Evolutionary conservation across 2,113 vertebrate genomes (phyloP).

Genomic region (Oncorhynchus tshawytscha): DNA sequence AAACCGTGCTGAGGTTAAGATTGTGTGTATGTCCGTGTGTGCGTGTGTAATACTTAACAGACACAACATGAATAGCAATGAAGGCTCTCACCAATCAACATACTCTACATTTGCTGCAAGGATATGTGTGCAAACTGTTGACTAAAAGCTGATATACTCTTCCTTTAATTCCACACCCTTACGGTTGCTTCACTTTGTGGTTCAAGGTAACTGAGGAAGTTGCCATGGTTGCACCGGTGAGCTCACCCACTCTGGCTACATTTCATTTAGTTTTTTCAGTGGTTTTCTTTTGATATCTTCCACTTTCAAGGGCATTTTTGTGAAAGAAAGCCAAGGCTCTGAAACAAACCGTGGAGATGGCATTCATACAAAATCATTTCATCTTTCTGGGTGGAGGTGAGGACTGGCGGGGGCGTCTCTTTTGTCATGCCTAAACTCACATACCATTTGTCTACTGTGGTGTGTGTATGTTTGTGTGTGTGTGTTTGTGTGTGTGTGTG

Average conservation of each 20-base stretch:
- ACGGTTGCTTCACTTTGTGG: slow-evolving; percentile 16
- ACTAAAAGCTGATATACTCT: slow-evolving; percentile 23
- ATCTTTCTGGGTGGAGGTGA: slow-evolving; percentile 8
- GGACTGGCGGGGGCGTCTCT: background rate
- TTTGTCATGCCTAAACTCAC: background rate
- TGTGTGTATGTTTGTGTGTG: no score
- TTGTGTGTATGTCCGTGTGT: no score
- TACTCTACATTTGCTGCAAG: no score
- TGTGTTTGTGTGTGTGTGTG: no score
- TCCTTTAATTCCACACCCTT: slow-evolving; percentile 16
- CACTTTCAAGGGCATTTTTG: slow-evolving; percentile 37
- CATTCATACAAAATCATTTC: slow-evolving; percentile 24
- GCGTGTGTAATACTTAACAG: no score
- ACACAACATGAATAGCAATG: no score
- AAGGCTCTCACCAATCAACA: no score
- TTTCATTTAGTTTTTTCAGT: background rate
- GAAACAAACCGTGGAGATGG: slow-evolving; percentile 13
- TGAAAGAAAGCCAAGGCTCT: slow-evolving; percentile 37
- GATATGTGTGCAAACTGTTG: no score
- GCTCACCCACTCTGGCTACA: slow-evolving; percentile 34
- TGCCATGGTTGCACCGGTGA: slow-evolving; percentile 69
- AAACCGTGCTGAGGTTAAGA: no score
- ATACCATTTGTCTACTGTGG: background rate
- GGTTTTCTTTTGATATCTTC: slow-evolving; percentile 7
- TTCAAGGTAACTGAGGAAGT: slow-evolving; percentile 65